Percentiles rank a stretch among this genome's conserved stretches.
These are phyloP conservation scores for Toxotes chatareus DNA, from an alignment of 2,113 vertebrate species.

Conservation along the genomic window DNA sequence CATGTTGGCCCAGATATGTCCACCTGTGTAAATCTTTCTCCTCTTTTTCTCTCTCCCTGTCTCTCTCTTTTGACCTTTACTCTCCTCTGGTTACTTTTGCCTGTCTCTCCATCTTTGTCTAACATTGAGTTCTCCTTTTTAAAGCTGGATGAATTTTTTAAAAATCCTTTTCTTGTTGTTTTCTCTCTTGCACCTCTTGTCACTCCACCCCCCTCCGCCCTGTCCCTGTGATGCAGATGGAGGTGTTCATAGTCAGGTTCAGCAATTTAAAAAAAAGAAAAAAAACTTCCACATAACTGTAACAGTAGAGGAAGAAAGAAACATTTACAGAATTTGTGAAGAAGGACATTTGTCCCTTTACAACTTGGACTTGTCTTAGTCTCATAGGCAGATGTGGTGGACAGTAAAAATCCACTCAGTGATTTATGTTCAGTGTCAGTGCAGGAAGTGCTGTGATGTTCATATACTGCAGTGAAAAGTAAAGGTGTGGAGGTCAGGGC, in stretches of 20 bases:
- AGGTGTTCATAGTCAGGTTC: background rate
- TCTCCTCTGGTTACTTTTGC: conserved; percentile 9
- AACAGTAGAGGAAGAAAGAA: background rate
- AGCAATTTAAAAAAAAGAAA: background rate
- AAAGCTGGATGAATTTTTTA: background rate
- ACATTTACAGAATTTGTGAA: background rate
- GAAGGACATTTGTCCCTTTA: too few relatives aligned
- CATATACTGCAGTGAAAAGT: too few relatives aligned
- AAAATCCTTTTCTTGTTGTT: background rate
- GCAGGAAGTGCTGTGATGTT: too few relatives aligned
- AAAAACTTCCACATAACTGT: background rate
- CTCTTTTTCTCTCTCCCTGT: background rate
- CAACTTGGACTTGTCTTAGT: too few relatives aligned
- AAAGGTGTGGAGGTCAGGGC: too few relatives aligned
- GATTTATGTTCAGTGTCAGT: too few relatives aligned
- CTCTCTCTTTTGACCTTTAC: conserved; percentile 51
- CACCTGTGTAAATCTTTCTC: conserved; percentile 41
- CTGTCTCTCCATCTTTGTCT: conserved; percentile 20
- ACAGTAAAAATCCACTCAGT: too few relatives aligned
- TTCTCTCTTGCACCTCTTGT: background rate
- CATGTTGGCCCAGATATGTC: conserved; percentile 64
- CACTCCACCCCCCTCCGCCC: background rate
- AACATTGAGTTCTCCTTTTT: background rate
- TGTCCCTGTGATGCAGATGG: background rate
- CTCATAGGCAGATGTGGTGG: too few relatives aligned